Percentiles rank a stretch among this genome's conserved stretches.
These are phyloP conservation scores for Strigamia crassipes DNA, from an alignment of 2,888 invertebrate genomes.

Conservation along the genomic window DNA sequence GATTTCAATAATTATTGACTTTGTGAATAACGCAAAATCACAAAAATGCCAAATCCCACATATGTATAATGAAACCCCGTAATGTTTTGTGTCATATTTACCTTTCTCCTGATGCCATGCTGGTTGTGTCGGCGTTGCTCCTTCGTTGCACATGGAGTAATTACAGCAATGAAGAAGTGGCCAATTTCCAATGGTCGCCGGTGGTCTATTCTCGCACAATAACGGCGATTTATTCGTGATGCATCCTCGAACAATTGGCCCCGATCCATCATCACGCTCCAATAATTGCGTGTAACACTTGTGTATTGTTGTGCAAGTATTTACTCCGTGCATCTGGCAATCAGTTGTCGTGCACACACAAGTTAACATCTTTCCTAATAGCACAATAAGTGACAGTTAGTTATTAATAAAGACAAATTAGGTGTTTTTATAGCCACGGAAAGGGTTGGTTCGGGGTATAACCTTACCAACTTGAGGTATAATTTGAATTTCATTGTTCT, in stretches of 20 bases:
- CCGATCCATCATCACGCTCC: conserved; percentile 54
- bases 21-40: no score
- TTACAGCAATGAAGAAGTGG: conserved; percentile 59
- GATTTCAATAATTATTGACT: no score
- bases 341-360: conserved; percentile 60
- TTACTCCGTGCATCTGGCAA: conserved; percentile 53
- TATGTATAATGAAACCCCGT: no score
- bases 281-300: conserved; percentile 60
- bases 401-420: no score
- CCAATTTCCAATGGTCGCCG: conserved; percentile 56
- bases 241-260: conserved; percentile 58
- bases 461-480: no score
- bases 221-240: conserved; percentile 57
- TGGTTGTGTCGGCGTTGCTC: conserved; percentile 55
- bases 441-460: no score
- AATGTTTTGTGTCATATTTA: background rate
- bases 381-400: background rate
- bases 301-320: conserved; percentile 57
- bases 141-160: conserved; percentile 57
- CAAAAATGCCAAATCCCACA: no score
- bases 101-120: conserved; percentile 49
- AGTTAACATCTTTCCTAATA: conserved; percentile 51
- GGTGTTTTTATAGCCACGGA: no score
- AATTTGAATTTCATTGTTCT: background rate
- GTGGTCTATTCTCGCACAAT: conserved; percentile 60